These are phyloP conservation scores for Potorous gilbertii DNA, from an alignment of 2,797 vertebrate species.

Conservation along the genomic window DNA sequence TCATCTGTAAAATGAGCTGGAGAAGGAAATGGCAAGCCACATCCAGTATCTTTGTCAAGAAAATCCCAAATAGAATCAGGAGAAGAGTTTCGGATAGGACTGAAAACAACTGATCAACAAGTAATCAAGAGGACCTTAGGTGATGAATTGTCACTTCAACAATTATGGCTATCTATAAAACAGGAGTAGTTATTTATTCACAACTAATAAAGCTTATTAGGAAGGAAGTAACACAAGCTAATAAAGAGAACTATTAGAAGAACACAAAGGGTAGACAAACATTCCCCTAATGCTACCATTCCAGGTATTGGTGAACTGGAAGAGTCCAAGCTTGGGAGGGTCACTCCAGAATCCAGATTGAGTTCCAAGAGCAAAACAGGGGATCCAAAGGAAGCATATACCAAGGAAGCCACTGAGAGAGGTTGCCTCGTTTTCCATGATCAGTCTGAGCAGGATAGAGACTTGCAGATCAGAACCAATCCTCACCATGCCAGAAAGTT, in stretches of 20 bases:
- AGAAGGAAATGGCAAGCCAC: background rate
- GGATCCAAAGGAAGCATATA: background rate
- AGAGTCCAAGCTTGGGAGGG: background rate
- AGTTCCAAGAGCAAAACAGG: background rate
- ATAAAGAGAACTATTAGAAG: background rate
- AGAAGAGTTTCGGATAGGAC: background rate
- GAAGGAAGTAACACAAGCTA: background rate
- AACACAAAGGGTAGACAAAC: background rate
- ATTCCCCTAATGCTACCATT: background rate
- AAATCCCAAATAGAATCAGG: background rate
- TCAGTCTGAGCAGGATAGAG: background rate
- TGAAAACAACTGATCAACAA: background rate
- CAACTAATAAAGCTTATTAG: background rate
- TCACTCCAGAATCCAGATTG: background rate
- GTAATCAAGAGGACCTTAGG: background rate
- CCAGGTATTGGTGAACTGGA: background rate
- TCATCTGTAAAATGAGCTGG: too few relatives aligned
- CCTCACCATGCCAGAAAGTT: background rate
- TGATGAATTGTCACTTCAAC: background rate
- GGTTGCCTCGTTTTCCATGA: background rate
- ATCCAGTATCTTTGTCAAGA: background rate
- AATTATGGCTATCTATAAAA: background rate
- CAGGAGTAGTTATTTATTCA: background rate
- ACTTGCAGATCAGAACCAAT: background rate
- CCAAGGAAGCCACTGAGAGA: background rate